Evolutionary conservation across 2,113 vertebrate genomes (phyloP).

Genomic region (Struthidea cinerea): DNA sequence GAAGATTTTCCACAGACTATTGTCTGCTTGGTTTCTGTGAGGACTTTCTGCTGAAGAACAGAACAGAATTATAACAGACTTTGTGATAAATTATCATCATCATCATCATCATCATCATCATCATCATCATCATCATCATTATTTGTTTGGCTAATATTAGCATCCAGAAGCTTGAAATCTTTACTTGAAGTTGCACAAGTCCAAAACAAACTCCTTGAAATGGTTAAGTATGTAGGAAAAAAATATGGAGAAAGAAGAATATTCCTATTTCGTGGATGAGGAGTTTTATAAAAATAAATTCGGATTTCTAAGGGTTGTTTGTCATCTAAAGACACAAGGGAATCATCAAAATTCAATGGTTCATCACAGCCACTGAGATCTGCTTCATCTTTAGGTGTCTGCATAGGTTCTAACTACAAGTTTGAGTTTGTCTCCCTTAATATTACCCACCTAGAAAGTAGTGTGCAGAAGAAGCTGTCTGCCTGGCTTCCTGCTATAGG

Average conservation of each 20-base stretch:
- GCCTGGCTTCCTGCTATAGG: background rate
- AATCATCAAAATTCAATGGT: background rate
- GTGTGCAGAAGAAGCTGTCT: background rate
- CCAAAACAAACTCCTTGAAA: background rate
- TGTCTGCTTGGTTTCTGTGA: background rate
- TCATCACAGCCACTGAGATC: background rate
- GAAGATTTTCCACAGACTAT: background rate
- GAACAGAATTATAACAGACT: background rate
- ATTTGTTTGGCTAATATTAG: background rate
- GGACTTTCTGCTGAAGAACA: background rate
- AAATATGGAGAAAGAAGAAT: background rate
- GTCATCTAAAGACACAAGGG: background rate
- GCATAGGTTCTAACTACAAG: background rate
- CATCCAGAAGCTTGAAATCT: background rate
- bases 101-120: background rate
- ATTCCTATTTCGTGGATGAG: background rate
- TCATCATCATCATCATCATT: no score
- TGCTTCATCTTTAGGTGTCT: background rate
- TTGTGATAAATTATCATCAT: background rate
- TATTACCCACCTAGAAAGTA: background rate
- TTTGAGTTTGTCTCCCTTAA: background rate
- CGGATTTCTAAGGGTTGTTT: background rate
- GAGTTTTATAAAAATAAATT: background rate
- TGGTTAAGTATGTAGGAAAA: background rate
- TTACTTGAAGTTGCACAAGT: background rate